Evolutionary conservation across 2,113 vertebrate species (phyloP).

Genomic region (Crotalus tigris): DNA sequence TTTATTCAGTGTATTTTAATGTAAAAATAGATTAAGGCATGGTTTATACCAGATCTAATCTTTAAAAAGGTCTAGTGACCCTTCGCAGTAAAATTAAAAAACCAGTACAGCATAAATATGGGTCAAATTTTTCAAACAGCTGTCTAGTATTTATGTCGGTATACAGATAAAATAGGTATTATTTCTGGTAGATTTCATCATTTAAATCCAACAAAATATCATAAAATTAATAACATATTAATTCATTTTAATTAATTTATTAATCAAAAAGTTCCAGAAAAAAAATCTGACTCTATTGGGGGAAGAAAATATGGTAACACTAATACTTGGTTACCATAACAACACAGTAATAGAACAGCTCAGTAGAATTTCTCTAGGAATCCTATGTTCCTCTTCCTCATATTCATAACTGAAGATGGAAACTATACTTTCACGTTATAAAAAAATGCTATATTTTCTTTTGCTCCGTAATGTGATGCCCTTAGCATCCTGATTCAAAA

Average conservation of each 20-base stretch:
- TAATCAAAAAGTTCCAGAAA: slow-evolving; percentile 23
- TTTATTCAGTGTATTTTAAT: neutral
- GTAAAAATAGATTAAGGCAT: neutral
- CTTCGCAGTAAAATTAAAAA: slow-evolving; percentile 65
- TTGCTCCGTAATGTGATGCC: neutral
- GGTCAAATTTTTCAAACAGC: slow-evolving; percentile 76
- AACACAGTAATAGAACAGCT: slow-evolving; percentile 34
- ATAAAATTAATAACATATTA: slow-evolving; percentile 39
- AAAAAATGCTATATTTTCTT: neutral
- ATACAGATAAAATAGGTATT: slow-evolving; percentile 75
- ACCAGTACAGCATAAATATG: slow-evolving; percentile 57
- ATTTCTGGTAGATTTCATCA: slow-evolving; percentile 30
- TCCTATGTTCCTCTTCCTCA: slow-evolving; percentile 23
- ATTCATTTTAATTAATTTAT: neutral
- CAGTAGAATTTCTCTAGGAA: slow-evolving; percentile 44
- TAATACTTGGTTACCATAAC: slow-evolving; percentile 57
- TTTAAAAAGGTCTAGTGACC: slow-evolving; percentile 64
- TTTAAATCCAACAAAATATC: slow-evolving; percentile 46
- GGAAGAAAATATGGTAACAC: slow-evolving; percentile 40
- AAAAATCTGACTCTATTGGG: slow-evolving; percentile 34
- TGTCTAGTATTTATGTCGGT: slow-evolving; percentile 77
- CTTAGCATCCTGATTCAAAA: neutral
- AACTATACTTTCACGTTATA: neutral
- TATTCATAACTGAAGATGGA: slow-evolving; percentile 29
- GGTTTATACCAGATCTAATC: neutral